These are phyloP conservation scores for Cyanoderma ruficeps DNA, from an alignment of 2,113 vertebrate species.

Conservation along the genomic window DNA sequence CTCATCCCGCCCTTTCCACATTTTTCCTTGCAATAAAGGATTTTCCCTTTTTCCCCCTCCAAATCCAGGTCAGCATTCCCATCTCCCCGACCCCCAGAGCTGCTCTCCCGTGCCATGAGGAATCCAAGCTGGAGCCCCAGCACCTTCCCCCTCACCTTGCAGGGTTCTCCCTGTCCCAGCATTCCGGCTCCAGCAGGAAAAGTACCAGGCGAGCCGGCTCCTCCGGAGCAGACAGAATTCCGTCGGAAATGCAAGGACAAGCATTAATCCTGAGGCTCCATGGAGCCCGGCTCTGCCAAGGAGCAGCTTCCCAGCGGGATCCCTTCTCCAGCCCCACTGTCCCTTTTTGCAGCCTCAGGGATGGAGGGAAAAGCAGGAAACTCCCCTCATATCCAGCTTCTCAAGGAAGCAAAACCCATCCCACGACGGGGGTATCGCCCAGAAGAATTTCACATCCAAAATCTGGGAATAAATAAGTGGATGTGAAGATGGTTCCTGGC, in stretches of 20 bases:
- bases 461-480: not conserved
- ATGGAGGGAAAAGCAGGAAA: not conserved
- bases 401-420: not conserved
- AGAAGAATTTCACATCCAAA: not conserved
- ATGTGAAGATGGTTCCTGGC: not conserved
- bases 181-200: not conserved
- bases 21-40: not conserved
- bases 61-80: rapidly evolving
- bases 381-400: rapidly evolving
- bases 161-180: not conserved
- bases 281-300: rapidly evolving
- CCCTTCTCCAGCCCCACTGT: rapidly evolving
- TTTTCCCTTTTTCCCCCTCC: not conserved
- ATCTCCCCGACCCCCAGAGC: rapidly evolving
- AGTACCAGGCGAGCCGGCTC: not conserved
- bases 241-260: not conserved
- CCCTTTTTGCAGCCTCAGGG: not conserved
- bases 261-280: not conserved
- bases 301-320: not conserved
- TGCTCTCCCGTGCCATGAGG: not conserved
- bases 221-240: not conserved
- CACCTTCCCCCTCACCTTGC: not conserved
- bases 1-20: rapidly evolving
- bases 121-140: not conserved
- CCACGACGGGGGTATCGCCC: rapidly evolving